Percentiles rank a stretch among this genome's conserved stretches.
Conservation (phyloP, 1,140 invertebrate genomes). For the Rhagoletis zephyria region DNA sequence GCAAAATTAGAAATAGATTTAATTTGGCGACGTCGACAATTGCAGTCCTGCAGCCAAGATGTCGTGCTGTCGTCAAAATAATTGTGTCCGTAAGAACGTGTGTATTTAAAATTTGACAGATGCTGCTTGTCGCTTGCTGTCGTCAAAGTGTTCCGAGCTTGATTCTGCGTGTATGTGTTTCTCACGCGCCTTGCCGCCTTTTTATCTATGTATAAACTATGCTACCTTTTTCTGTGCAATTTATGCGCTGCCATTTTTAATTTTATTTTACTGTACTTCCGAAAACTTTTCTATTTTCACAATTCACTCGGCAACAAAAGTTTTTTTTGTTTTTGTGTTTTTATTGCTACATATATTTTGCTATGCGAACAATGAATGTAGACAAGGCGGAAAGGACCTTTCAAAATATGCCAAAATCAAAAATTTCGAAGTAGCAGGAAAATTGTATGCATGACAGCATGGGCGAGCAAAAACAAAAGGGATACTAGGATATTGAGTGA, state of each 20-base stretch:
- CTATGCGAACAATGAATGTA: neutral
- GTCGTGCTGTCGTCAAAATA: too few relatives aligned
- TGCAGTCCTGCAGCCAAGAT: too few relatives aligned
- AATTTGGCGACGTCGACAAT: too few relatives aligned
- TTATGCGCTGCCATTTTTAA: conserved; percentile 30
- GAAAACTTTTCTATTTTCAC: neutral
- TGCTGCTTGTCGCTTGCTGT: too few relatives aligned
- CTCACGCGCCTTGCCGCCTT: too few relatives aligned
- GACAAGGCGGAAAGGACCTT: neutral
- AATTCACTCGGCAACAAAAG: neutral
- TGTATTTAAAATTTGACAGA: too few relatives aligned
- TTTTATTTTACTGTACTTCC: conserved; percentile 30
- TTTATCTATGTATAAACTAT: too few relatives aligned
- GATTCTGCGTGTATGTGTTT: too few relatives aligned
- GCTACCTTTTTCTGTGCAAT: neutral
- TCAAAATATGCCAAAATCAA: conserved; percentile 28
- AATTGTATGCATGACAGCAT: conserved; percentile 15
- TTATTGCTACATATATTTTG: neutral
- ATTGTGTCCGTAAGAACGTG: too few relatives aligned
- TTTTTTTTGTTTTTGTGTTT: neutral
- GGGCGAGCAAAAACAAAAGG: neutral
- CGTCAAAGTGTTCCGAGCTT: too few relatives aligned
- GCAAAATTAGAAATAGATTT: too few relatives aligned
- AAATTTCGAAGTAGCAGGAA: neutral
- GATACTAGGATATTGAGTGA: neutral